phyloP scores from a whole-genome alignment of 2,113 vertebrate species.

The Polyodon spathula region DNA sequence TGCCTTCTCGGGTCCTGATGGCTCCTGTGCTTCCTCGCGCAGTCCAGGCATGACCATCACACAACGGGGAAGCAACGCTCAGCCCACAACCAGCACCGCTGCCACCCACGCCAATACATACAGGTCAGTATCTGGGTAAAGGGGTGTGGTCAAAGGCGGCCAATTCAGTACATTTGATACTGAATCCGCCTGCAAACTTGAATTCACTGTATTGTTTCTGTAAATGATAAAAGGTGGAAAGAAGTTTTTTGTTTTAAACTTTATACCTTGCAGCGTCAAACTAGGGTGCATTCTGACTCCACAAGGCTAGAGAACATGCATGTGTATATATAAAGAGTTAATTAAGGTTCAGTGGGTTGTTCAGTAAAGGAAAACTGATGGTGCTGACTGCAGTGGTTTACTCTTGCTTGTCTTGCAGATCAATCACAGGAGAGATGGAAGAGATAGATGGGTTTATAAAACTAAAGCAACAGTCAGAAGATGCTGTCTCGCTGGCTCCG shows the following conservation, averaged over 20 bases:
- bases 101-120: conserved; percentile 51
- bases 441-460: conserved; percentile 68
- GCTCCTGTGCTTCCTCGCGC: conserved; percentile 52
- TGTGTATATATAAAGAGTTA: too few species aligned
- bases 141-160: too few species aligned
- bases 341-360: too few species aligned
- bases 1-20: conserved; percentile 58
- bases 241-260: too few species aligned
- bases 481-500: conserved; percentile 64
- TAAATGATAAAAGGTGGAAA: too few species aligned
- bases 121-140: conserved; percentile 56
- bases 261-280: too few species aligned
- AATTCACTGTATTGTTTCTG: background rate
- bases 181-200: background rate
- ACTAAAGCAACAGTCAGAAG: conserved; percentile 66
- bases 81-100: conserved; percentile 43
- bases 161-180: too few species aligned
- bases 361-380: too few species aligned
- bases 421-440: conserved; percentile 82
- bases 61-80: conserved; percentile 54
- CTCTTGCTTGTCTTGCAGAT: conserved; percentile 51
- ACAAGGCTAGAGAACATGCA: too few species aligned
- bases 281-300: too few species aligned
- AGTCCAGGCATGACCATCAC: conserved; percentile 81
- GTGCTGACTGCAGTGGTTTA: too few species aligned